Conservation (phyloP, 2,797 vertebrate species). For the Orestias chungarensis region DNA sequence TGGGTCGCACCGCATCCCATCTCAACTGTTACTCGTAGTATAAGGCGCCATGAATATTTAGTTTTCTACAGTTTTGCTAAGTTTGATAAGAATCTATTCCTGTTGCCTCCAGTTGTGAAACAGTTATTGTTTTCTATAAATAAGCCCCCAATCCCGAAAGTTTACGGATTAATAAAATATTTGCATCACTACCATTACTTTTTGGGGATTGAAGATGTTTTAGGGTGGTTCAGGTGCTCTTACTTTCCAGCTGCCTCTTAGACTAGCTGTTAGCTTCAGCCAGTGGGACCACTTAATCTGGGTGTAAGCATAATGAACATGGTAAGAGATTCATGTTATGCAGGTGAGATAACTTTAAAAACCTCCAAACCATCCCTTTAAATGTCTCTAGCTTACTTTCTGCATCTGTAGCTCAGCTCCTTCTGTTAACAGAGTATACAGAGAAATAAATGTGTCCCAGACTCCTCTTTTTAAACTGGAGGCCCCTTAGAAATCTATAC, state of each 20-base stretch:
- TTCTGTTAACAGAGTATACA: conserved; percentile 58
- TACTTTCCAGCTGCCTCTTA: no score
- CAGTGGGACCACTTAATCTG: not conserved
- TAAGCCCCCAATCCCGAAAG: not conserved
- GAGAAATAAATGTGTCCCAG: conserved; percentile 62
- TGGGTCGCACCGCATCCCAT: not conserved
- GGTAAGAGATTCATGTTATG: not conserved
- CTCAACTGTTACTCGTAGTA: not conserved
- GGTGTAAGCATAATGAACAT: not conserved
- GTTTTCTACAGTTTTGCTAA: not conserved
- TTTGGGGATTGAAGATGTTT: no score
- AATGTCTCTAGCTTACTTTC: conserved; percentile 33
- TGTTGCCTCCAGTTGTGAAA: not conserved
- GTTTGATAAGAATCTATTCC: not conserved
- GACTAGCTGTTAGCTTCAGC: not conserved
- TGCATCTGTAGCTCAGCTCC: conserved; percentile 36
- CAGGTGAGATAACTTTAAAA: not conserved
- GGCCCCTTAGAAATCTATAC: conserved; percentile 75
- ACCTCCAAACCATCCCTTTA: not conserved
- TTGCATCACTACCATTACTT: no score
- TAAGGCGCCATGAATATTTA: not conserved
- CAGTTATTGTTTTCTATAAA: not conserved
- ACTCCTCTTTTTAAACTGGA: conserved; percentile 61
- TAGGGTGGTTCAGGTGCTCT: no score
- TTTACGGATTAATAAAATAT: not conserved